A percentile compares a stretch with the other conserved stretches of the same genome.
phyloP scores from a whole-genome alignment of 2,797 vertebrate species.

The Sparus aurata region DNA sequence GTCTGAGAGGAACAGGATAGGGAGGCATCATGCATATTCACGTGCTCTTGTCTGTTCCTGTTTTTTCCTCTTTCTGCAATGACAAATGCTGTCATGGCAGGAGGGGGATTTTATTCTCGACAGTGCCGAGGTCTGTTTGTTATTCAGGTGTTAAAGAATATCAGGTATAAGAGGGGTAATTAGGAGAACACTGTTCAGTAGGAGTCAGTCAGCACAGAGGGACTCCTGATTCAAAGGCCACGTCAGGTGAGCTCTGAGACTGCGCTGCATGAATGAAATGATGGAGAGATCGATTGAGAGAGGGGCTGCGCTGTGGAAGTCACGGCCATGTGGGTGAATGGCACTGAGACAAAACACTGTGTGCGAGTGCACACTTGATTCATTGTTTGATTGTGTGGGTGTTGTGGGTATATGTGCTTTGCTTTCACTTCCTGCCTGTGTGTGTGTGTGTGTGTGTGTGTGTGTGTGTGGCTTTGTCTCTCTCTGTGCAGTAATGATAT shows the following conservation, averaged over 20 bases:
- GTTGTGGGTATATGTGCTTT: slow-evolving; percentile 49
- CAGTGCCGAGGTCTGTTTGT: not conserved
- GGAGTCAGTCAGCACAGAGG: slow-evolving; percentile 1
- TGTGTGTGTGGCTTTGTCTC: slow-evolving; percentile 49
- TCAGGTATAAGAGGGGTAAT: not conserved
- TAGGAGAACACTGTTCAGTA: slow-evolving; percentile 5
- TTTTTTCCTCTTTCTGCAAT: slow-evolving; percentile 19
- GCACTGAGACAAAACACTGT: slow-evolving; percentile 31
- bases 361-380: slow-evolving; percentile 46
- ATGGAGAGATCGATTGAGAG: not conserved
- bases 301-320: slow-evolving; percentile 31
- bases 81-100: slow-evolving; percentile 13
- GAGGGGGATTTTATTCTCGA: slow-evolving; percentile 4
- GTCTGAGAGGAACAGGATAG: slow-evolving; percentile 19
- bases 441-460: slow-evolving; percentile 14
- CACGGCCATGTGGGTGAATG: slow-evolving; percentile 34
- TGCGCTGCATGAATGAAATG: slow-evolving; percentile 41
- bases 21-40: slow-evolving; percentile 38
- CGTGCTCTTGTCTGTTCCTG: slow-evolving; percentile 26
- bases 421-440: slow-evolving; percentile 59
- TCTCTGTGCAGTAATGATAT: slow-evolving; percentile 76
- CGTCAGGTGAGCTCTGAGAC: slow-evolving; percentile 21
- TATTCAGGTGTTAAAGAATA: slow-evolving; percentile 7
- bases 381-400: slow-evolving; percentile 61
- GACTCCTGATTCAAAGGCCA: slow-evolving; percentile 21